Base-by-base conservation (phyloP, 2,888 invertebrate genomes). In the Archips crataeganus region DNA sequence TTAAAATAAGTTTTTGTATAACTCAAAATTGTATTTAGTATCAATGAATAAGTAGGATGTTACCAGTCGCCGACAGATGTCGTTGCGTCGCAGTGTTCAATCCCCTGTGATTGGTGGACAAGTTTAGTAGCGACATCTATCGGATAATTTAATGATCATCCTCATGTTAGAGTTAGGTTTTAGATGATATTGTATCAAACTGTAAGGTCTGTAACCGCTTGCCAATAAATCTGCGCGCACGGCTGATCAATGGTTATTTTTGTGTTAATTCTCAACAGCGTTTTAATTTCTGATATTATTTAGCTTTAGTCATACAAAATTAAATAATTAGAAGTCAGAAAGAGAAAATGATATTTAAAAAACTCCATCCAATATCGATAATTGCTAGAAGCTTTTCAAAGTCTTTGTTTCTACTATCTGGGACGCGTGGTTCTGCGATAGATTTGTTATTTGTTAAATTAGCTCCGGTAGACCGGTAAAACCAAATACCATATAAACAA, bases 361-460 rank as follows among this genome's bases (percentile, higher is more conserved):
- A 64, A 70, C 34, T 70, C 63, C 70, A 64, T 70, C 70, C 70
- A 70, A 34, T 63, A 63, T 47, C 32, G 47, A 49, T 45, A 63
- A 32, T 47, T 2, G 47, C 63, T 63, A 13, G 9, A 62, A 1
- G 39, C 2, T 9, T 42, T 42, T 36, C 42, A 10, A 15, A 11
- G 1, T 1, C 42, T 61, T 61, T 0, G 36, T 61, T 10, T n/a
- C 9, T 42, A 23, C 15, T 54, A 9, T 39, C 39, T 39, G 5
- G 39, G 5, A 36, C 5, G 5, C 36, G 6, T 39, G 4, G 39
- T 39, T 39, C 5, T 39, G 39, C 39, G 39, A 5, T 4, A 39
- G 39, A 4, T 4, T 39, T 5, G 4, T n/a, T 51, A 9, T 51
- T 51, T 51, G 51, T 51, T 6, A 51, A 15, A 15, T 51, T 51